Base-by-base conservation (phyloP, 2,113 vertebrate genomes). In the Carollia perspicillata region DNA sequence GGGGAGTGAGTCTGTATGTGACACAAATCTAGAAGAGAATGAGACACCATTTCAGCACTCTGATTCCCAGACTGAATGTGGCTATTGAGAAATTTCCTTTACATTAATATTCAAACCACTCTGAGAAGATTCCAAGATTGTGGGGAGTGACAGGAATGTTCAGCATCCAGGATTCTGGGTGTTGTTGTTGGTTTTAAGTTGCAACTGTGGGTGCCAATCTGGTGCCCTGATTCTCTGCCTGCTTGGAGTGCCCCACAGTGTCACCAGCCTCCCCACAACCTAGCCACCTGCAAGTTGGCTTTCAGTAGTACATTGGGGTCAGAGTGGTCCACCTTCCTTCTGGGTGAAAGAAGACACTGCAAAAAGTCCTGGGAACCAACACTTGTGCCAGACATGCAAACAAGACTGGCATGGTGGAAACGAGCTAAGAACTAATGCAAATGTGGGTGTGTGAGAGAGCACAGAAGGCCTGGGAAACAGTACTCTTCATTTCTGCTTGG, bases 391-490 rank as follows among this genome's bases (percentile, higher is more conserved):
- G 98, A 96, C 97, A 96, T 55, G 92, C 90, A 95, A 97, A 66
- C 81, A n/a, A 89, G 98, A 96, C 95, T 97, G 96, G 97, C 97
- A 97, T 96, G 65, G 96, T 93, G 84, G 97, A 97, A 96, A 90
- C 22, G 74, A 93, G 71, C 80, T 44, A 78, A 84, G 95, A 97
- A 94, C 1, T 1, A 89, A 96, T 80, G 95, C 87, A 63, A 87
- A 97, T 89, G 86, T 75, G 78, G 47, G 93, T 75, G 93, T 37
- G 81, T 42, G 92, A 95, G 94, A 6, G 93, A 69, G 94, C 92
- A 60, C 89, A 69, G 30, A 49, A 84, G 96, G 86, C 96, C 11
- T 51, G 33, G 79, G 22, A 69, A 79, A 63, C 40, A 85, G 81
- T 83, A 44, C 85, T 90, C 91, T 90, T 84, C 16, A 49, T 20